A percentile compares a stretch with the other conserved stretches of the same genome.
phyloP scores from a whole-genome alignment of 2,797 vertebrate genomes.

The Ara ararauna region DNA sequence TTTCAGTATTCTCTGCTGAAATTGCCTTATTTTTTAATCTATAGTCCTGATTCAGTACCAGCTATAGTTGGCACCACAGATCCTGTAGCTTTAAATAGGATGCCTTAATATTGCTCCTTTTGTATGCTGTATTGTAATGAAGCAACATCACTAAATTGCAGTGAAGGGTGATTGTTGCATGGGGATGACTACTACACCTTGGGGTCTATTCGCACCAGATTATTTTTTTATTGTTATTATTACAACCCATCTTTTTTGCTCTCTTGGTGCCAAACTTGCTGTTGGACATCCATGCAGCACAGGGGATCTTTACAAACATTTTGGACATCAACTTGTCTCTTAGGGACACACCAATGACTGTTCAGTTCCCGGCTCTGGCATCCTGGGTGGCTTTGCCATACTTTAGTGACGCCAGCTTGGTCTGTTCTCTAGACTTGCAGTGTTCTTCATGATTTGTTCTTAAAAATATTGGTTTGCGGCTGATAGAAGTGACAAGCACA shows the following conservation, averaged over 20 bases:
- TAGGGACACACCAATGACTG: constrained; percentile 42
- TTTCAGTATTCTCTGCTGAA: constrained; percentile 39
- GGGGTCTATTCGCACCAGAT: constrained; percentile 82
- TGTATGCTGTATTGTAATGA: constrained; percentile 78
- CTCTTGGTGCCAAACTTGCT: constrained; percentile 74
- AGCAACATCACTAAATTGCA: constrained; percentile 82
- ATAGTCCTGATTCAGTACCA: not conserved
- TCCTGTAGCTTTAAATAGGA: constrained; percentile 68
- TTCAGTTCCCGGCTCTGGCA: constrained; percentile 51
- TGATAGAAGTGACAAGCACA: constrained; percentile 22
- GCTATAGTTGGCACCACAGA: constrained; percentile 33
- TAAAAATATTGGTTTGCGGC: constrained; percentile 28
- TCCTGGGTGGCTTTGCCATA: constrained; percentile 33
- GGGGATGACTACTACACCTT: constrained; percentile 80
- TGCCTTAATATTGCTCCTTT: constrained; percentile 67
- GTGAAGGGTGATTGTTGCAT: constrained; percentile 80
- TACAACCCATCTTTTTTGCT: constrained; percentile 79
- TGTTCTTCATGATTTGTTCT: constrained; percentile 26
- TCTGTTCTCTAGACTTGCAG: constrained; percentile 7
- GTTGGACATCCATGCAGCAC: constrained; percentile 69
- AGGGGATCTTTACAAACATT: constrained; percentile 66
- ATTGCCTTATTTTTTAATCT: constrained; percentile 31
- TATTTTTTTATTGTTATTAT: constrained; percentile 84
- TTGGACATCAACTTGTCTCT: constrained; percentile 64
- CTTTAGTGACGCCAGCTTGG: constrained; percentile 16